phyloP scores from a whole-genome alignment of 2,888 invertebrate species.

The Lycaena phlaeas region DNA sequence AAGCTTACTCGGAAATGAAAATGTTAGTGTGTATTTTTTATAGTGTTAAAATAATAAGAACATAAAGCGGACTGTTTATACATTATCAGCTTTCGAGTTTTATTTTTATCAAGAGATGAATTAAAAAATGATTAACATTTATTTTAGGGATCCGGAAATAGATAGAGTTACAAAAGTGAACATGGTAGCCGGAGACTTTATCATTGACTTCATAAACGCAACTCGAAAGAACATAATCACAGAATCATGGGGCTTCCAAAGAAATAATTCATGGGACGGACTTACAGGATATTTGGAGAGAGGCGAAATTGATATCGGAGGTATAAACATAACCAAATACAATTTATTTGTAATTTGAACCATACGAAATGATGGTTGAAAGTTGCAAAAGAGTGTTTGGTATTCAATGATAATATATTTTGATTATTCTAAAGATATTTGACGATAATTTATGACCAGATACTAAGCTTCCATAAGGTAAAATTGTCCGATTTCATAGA shows the following conservation, averaged over 20 bases:
- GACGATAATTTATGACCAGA: background rate
- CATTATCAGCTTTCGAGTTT: no score
- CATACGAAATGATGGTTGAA: background rate
- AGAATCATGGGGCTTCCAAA: background rate
- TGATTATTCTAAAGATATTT: background rate
- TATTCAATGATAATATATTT: no score
- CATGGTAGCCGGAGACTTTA: background rate
- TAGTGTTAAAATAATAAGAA: background rate
- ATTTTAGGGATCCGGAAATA: background rate
- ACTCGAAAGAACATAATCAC: background rate
- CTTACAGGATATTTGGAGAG: background rate
- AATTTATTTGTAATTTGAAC: background rate
- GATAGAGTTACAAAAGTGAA: constrained; percentile 4
- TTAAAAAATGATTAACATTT: background rate
- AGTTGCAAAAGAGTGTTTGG: background rate
- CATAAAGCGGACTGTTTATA: background rate
- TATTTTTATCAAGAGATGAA: background rate
- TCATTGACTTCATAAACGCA: constrained; percentile 3
- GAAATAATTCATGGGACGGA: constrained; percentile 5
- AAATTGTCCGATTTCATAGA: no score
- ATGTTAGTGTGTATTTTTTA: no score
- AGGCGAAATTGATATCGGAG: constrained; percentile 7
- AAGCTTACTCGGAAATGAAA: no score
- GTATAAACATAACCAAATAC: background rate
- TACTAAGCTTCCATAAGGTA: background rate